phyloP scores from a whole-genome alignment of 2,113 vertebrate species.

The Okapia johnstoni region DNA sequence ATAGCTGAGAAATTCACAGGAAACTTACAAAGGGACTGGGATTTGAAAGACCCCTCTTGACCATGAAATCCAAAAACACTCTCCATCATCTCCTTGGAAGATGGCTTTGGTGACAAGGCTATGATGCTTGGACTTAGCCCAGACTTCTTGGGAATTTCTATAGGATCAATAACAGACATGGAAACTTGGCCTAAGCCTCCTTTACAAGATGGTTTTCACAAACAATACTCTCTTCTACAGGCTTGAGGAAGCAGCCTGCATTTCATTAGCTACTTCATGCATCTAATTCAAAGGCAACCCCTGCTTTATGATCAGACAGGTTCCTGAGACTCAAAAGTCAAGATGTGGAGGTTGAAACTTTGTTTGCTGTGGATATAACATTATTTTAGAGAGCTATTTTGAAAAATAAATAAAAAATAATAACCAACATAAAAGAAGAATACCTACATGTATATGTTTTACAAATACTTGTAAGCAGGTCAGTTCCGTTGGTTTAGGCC shows the following conservation, averaged over 20 bases:
- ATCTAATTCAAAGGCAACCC: too few relatives aligned
- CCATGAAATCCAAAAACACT: background rate
- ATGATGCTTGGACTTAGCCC: fast-evolving
- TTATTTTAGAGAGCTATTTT: background rate
- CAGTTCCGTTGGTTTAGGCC: fast-evolving
- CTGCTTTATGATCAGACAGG: background rate
- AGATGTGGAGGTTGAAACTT: background rate
- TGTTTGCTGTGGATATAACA: background rate
- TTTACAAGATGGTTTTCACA: background rate
- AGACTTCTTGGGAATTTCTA: background rate
- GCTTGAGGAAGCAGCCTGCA: background rate
- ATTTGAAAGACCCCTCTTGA: background rate
- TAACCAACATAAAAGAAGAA: background rate
- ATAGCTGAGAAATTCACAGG: background rate
- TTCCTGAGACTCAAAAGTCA: background rate
- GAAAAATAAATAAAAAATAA: background rate
- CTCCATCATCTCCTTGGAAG: fast-evolving
- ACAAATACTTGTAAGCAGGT: fast-evolving
- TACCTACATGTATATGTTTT: background rate
- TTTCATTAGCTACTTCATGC: background rate
- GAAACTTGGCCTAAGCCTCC: background rate
- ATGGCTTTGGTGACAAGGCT: background rate
- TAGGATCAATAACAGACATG: fast-evolving
- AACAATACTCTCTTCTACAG: background rate
- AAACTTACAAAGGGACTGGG: too few relatives aligned